Evolutionary conservation across 30 jellyfish, hydroid and myxozoan genomes (phyloP).

Genomic region (Aurelia coerulea): DNA sequence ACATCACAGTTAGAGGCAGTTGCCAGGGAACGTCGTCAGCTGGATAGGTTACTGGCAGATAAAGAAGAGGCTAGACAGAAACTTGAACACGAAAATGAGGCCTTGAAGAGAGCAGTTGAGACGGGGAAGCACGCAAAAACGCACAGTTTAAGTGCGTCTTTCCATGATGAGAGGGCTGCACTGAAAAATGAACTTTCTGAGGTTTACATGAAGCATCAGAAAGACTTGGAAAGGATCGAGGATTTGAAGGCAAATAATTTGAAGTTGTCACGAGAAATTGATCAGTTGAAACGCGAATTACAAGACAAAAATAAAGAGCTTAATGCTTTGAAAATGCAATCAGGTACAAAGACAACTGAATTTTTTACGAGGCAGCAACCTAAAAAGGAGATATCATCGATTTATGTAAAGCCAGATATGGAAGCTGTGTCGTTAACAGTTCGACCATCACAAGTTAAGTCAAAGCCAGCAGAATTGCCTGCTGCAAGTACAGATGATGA

Average conservation of each 20-base stretch:
- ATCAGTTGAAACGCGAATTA: conserved; percentile 40
- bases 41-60: conserved; percentile 52
- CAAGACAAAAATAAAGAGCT: conserved; percentile 39
- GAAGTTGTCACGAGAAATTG: conserved; percentile 45
- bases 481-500: neutral
- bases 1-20: conserved; percentile 64
- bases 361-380: neutral
- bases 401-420: conserved; percentile 30
- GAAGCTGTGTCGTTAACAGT: conserved; percentile 34
- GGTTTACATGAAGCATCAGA: conserved; percentile 65
- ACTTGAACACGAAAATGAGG: conserved; percentile 54
- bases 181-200: conserved; percentile 52
- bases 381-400: conserved; percentile 22
- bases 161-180: conserved; percentile 54
- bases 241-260: conserved; percentile 29
- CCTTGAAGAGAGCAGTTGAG: conserved; percentile 28
- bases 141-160: conserved; percentile 24
- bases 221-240: conserved; percentile 47
- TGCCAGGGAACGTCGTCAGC: conserved; percentile 70
- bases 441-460: neutral
- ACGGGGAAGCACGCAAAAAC: neutral
- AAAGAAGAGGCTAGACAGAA: conserved; percentile 51
- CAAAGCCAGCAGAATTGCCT: conserved; percentile 12
- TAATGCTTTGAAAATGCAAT: neutral
- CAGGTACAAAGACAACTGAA: neutral